Conservation (phyloP, 2,888 invertebrate genomes). For the Cepaea hortensis region DNA sequence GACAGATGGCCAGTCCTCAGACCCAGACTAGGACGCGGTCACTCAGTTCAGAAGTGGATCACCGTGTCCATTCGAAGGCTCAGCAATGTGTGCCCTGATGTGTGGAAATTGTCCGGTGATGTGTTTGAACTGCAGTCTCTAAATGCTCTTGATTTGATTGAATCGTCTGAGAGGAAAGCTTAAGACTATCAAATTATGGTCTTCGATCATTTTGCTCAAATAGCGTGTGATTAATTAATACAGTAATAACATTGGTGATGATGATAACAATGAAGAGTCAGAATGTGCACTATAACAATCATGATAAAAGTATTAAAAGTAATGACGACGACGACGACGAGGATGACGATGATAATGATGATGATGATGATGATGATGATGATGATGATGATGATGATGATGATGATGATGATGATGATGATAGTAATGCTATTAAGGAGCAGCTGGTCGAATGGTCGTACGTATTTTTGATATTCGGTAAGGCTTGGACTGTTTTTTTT, state of each 20-base stretch:
- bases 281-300: background rate
- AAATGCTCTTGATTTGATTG: background rate
- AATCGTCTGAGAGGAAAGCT: background rate
- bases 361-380: too few relatives aligned
- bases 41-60: background rate
- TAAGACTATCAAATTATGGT: too few relatives aligned
- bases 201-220: background rate
- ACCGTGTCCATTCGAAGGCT: background rate
- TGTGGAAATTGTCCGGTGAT: background rate
- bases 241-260: background rate
- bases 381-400: too few relatives aligned
- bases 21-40: background rate
- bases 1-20: background rate
- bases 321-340: too few relatives aligned
- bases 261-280: background rate
- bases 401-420: too few relatives aligned
- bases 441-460: too few relatives aligned
- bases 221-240: background rate
- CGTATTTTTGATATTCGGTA: too few relatives aligned
- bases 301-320: background rate
- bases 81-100: background rate
- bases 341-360: too few relatives aligned
- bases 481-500: too few relatives aligned
- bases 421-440: too few relatives aligned
- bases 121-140: background rate